Evolutionary conservation across 1,140 invertebrate species (phyloP).

Genomic region (Brachionus angularis): DNA sequence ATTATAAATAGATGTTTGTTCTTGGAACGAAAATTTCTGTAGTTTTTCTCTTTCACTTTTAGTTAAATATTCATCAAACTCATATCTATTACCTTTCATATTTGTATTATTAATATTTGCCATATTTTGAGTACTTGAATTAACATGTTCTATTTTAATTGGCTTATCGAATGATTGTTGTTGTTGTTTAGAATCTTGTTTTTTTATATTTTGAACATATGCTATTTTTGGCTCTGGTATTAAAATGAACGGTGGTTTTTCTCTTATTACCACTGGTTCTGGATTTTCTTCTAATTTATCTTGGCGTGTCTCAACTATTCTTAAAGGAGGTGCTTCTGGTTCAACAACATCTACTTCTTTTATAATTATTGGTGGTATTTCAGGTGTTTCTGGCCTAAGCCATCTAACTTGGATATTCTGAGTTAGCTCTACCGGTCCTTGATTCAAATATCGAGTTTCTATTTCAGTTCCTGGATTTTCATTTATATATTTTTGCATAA

Average conservation of each 20-base stretch:
- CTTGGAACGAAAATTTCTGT: conserved; percentile 16
- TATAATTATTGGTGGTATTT: conserved; percentile 39
- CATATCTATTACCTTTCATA: not conserved
- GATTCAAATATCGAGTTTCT: conserved; percentile 34
- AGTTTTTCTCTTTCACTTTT: conserved; percentile 1
- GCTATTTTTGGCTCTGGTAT: conserved; percentile 40
- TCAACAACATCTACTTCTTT: conserved; percentile 21
- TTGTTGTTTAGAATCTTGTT: not conserved
- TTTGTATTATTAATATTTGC: not conserved
- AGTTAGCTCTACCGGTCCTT: conserved; percentile 10
- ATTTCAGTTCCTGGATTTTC: conserved; percentile 34
- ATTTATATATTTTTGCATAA: conserved; percentile 33
- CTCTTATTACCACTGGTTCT: conserved; percentile 29
- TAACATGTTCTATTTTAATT: conserved; percentile 31
- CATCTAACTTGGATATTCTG: conserved; percentile 40
- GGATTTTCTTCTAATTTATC: not conserved
- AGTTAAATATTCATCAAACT: conserved; percentile 10
- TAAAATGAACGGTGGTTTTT: conserved; percentile 28
- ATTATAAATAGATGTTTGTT: conserved; percentile 2
- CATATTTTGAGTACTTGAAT: not conserved
- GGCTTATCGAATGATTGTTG: not conserved
- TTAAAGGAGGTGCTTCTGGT: conserved; percentile 1
- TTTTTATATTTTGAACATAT: conserved; percentile 26
- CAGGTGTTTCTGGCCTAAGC: conserved; percentile 37
- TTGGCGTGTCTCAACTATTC: conserved; percentile 26